Evolutionary conservation across 2,888 invertebrate genomes (phyloP), one percentile per base, ranked within the genome.

Genomic region (Amphipyra berbera): DNA sequence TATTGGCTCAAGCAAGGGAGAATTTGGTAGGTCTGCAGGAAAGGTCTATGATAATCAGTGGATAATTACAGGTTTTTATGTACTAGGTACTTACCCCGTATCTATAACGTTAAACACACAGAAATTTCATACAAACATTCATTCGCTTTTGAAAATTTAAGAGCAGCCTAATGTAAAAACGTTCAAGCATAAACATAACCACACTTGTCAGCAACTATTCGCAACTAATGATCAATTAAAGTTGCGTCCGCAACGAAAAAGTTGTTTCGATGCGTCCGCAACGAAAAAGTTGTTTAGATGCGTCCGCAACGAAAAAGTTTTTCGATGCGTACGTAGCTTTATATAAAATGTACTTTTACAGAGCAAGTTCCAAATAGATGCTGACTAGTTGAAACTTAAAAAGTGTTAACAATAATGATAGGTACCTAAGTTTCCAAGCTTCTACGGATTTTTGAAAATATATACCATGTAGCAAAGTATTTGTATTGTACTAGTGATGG

Each of bases 361-460:
- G 3, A 30, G 9, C 1, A 9, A 27, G 8, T 52, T 37, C 7
- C 35, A 48, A 61, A 68, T 48, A 2, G 54, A 61, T 61, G 44
- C 54, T 41, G 48, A 30, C 15, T 30, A 27, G 3, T 6, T 35
- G n/a, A 5, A 52, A 46, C 66, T 50, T 35, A 14, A 30, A 30
- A 30, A 35, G 21, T n/a, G 40, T 61, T 41, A 68, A 50, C 55
- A 52, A 50, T 30, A 67, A 68, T 69, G 67, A 67, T 62, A n/a
- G n/a, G n/a, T n/a, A 33, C 8, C 27, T 68, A 66, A 33, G 2
- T 27, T 27, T n/a, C 14, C 54, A 68, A 54, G 54, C 65, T 60
- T 67, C 60, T 60, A 67, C 21, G 2, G 33, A 65, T 47, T 10
- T 41, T 41, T 41, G n/a, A 40, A 6, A 13, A 13, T 6, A 4